These are phyloP conservation scores for Lampris incognitus DNA, from an alignment of 2,113 vertebrate genomes.

Conservation along the genomic window DNA sequence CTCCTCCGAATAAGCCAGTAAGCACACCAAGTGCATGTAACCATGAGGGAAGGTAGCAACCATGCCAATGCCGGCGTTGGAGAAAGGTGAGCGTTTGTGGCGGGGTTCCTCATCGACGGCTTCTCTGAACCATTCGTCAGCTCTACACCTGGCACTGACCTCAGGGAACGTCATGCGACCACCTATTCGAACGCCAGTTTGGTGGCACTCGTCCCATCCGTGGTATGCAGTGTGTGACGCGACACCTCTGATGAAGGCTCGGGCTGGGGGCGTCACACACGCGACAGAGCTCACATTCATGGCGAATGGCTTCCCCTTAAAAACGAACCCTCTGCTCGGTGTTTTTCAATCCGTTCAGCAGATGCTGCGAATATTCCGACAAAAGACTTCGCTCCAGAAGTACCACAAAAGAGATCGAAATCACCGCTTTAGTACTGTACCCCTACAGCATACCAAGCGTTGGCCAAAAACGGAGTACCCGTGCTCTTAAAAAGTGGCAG, in stretches of 20 bases:
- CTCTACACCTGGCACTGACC: constrained; percentile 17
- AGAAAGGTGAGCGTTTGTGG: constrained; percentile 5
- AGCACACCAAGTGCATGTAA: constrained; percentile 33
- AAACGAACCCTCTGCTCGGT: constrained; percentile 13
- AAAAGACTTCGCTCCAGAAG: constrained; percentile 14
- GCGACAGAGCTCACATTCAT: constrained; percentile 20
- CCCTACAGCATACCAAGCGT: constrained; percentile 1
- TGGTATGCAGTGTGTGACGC: constrained; percentile 8
- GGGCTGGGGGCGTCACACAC: constrained; percentile 11
- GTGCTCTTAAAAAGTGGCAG: too few relatives aligned
- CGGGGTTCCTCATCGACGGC: constrained; percentile 24
- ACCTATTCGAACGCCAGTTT: not conserved
- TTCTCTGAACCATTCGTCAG: constrained; percentile 20
- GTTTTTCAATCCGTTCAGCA: constrained; percentile 13
- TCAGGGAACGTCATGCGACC: constrained; percentile 30
- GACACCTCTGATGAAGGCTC: constrained; percentile 25
- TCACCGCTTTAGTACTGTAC: not conserved
- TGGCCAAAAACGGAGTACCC: too few relatives aligned
- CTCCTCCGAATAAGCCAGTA: not conserved
- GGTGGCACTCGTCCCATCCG: constrained; percentile 19
- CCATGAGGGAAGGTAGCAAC: constrained; percentile 14
- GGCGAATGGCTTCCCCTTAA: constrained; percentile 19
- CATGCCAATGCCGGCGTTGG: too few relatives aligned
- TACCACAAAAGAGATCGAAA: constrained; percentile 27
- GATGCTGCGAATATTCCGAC: constrained; percentile 9